Conservation (phyloP, 2,113 vertebrate species). For the Hippopotamus amphibius region DNA sequence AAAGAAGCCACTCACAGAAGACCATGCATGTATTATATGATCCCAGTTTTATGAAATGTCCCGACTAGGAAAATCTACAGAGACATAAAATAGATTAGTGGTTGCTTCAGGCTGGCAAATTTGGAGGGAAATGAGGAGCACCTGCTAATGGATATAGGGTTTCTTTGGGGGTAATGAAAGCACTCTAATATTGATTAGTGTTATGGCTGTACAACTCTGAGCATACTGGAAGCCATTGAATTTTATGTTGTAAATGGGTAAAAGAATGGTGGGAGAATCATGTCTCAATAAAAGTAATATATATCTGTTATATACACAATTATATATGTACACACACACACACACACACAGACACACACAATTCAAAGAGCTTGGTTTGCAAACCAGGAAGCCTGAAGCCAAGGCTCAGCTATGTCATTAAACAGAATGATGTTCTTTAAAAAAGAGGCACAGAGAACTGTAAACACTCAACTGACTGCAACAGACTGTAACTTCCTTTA, state of each 20-base stretch:
- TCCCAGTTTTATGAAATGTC: neutral
- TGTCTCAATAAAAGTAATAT: neutral
- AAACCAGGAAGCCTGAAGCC: neutral
- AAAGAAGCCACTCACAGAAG: neutral
- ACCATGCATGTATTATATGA: neutral
- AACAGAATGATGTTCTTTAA: neutral
- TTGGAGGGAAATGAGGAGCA: neutral
- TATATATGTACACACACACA: neutral
- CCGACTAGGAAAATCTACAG: neutral
- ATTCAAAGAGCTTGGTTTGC: neutral
- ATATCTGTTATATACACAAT: neutral
- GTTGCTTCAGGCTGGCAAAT: neutral
- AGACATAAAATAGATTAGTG: neutral
- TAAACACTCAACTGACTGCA: neutral
- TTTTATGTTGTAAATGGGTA: neutral
- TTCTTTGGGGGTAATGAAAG: neutral
- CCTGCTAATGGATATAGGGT: neutral
- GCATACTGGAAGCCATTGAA: neutral
- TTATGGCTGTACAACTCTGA: neutral
- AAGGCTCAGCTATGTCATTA: neutral
- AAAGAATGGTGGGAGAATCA: neutral
- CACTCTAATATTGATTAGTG: neutral
- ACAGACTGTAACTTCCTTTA: neutral
- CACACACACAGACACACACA: neutral
- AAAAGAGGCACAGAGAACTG: neutral